Evolutionary conservation across 2,888 invertebrate genomes (phyloP).

Genomic region (Galerucella nymphaeae): DNA sequence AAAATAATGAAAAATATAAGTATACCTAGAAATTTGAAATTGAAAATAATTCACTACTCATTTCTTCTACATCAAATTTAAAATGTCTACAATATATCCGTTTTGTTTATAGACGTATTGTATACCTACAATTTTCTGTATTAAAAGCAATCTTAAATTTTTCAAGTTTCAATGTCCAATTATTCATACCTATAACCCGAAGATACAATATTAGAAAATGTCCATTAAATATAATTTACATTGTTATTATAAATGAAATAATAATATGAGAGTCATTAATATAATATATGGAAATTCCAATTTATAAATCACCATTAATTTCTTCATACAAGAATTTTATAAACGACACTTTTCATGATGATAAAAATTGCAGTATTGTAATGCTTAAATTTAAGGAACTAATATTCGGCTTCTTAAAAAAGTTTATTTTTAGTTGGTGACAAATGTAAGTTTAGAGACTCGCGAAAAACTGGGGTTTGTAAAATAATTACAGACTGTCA

Average conservation of each 20-base stretch:
- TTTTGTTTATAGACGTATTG: no score
- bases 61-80: no score
- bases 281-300: not conserved
- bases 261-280: not conserved
- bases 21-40: no score
- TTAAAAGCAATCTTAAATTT: no score
- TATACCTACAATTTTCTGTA: no score
- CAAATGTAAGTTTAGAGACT: slow-evolving; percentile 49
- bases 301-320: not conserved
- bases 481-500: slow-evolving; percentile 55
- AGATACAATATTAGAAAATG: not conserved
- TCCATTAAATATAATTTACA: not conserved
- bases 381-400: no score
- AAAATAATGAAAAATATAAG: no score
- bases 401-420: not conserved
- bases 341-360: not conserved
- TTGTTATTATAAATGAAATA: not conserved
- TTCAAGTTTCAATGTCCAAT: no score
- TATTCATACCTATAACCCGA: not conserved
- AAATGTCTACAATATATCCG: no score
- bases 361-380: no score
- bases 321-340: not conserved
- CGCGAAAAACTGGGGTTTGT: slow-evolving; percentile 53
- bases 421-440: slow-evolving; percentile 53
- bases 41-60: no score